phyloP scores from a whole-genome alignment of 2,888 invertebrate genomes.

The Tetropium fuscum region DNA sequence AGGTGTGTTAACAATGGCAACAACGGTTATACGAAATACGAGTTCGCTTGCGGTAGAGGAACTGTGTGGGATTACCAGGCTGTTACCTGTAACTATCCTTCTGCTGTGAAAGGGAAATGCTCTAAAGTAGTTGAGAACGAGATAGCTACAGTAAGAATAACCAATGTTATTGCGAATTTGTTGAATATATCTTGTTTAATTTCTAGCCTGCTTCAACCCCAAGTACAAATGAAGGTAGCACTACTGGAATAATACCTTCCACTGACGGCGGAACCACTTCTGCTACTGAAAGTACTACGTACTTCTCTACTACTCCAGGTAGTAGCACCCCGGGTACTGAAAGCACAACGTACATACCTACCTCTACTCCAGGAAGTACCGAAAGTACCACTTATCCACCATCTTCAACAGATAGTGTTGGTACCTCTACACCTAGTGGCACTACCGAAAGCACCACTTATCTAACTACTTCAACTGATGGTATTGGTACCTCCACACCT shows the following conservation, averaged over 20 bases:
- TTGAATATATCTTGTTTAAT: neutral
- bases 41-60: slow-evolving; percentile 77
- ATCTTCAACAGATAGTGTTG: neutral
- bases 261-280: neutral
- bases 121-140: slow-evolving; percentile 12
- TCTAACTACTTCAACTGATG: slow-evolving; percentile 22
- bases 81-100: slow-evolving; percentile 74
- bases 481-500: slow-evolving; percentile 20
- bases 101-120: slow-evolving; percentile 66
- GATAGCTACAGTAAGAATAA: slow-evolving; percentile 13
- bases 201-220: slow-evolving; percentile 2
- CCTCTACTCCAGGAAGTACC: neutral
- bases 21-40: slow-evolving; percentile 69
- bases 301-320: neutral
- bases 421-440: neutral
- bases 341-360: neutral
- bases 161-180: neutral
- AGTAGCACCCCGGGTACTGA: neutral
- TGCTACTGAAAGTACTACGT: slow-evolving; percentile 18
- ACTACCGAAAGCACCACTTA: neutral
- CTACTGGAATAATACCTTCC: neutral
- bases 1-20: slow-evolving; percentile 76
- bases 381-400: neutral
- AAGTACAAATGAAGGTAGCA: neutral
- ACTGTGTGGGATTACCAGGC: slow-evolving; percentile 79